phyloP scores from a whole-genome alignment of 2,113 vertebrate genomes.

The Motacilla tschutschensis region DNA sequence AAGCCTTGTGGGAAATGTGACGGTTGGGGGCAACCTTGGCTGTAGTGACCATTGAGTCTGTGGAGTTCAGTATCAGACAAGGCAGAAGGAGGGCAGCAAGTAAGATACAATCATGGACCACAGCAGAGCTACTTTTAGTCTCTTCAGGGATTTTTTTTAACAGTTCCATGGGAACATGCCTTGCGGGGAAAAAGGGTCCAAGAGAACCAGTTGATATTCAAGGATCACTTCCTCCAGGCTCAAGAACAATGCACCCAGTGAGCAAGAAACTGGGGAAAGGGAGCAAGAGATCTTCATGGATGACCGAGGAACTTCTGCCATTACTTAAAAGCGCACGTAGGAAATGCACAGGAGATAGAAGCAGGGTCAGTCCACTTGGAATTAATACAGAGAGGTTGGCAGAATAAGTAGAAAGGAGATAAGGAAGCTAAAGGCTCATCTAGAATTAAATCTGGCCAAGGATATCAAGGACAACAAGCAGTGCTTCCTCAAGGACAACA shows the following conservation, averaged over 20 bases:
- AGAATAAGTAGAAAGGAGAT: neutral
- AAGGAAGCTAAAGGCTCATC: neutral
- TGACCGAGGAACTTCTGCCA: neutral
- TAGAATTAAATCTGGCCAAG: neutral
- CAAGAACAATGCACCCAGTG: neutral
- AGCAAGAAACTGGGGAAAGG: neutral
- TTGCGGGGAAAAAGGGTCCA: neutral
- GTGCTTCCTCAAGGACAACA: neutral
- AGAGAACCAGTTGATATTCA: neutral
- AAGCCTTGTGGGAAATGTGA: neutral
- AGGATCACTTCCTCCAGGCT: neutral
- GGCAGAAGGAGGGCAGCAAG: neutral
- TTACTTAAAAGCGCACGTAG: fast-evolving
- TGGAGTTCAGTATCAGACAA: neutral
- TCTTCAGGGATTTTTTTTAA: neutral
- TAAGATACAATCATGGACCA: neutral
- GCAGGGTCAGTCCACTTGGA: neutral
- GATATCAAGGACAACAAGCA: neutral
- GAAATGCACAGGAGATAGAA: neutral
- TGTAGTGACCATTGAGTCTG: neutral
- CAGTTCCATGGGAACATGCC: neutral
- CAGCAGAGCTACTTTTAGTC: neutral
- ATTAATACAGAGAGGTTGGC: neutral
- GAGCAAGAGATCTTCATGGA: neutral
- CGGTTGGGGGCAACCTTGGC: neutral